Evolutionary conservation across 2,888 invertebrate genomes (phyloP).

Genomic region (Noctua comes): DNA sequence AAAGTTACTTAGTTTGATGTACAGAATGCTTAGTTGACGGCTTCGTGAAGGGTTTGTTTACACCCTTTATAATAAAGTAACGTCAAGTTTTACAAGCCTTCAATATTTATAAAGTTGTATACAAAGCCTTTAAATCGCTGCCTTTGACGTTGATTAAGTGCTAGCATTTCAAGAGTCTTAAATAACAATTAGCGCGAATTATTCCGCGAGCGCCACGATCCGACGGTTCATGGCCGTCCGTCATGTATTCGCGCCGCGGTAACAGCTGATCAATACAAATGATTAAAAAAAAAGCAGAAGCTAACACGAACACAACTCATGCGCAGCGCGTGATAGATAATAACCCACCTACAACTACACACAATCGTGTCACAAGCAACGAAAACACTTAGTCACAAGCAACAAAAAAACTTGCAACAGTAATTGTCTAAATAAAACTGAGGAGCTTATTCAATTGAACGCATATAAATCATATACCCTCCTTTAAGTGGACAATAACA

Average conservation of each 20-base stretch:
- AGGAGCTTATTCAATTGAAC: slow-evolving; percentile 47
- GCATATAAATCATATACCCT: slow-evolving; percentile 50
- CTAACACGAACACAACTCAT: slow-evolving; percentile 60
- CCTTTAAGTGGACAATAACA: slow-evolving; percentile 68
- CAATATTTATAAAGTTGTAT: not conserved
- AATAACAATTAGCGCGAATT: slow-evolving; percentile 46
- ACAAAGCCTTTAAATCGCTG: slow-evolving; percentile 10
- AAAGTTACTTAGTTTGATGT: no score
- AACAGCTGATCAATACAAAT: slow-evolving; percentile 62
- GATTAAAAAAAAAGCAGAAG: slow-evolving; percentile 39
- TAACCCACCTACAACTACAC: slow-evolving; percentile 47
- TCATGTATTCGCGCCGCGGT: slow-evolving; percentile 45
- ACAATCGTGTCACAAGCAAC: slow-evolving; percentile 47
- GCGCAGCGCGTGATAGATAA: slow-evolving; percentile 63
- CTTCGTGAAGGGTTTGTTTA: no score
- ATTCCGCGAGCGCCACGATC: slow-evolving; percentile 23
- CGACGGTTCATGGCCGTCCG: slow-evolving; percentile 57
- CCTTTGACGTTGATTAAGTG: slow-evolving; percentile 34
- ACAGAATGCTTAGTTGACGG: no score
- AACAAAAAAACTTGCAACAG: slow-evolving; percentile 33
- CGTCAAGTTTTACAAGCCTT: slow-evolving; percentile 4
- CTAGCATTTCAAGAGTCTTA: slow-evolving; percentile 36
- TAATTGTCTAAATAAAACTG: slow-evolving; percentile 42
- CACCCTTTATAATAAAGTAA: not conserved
- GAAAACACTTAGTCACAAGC: slow-evolving; percentile 53